Evolutionary conservation across 1,140 invertebrate genomes (phyloP).

Genomic region (Euura lappo): DNA sequence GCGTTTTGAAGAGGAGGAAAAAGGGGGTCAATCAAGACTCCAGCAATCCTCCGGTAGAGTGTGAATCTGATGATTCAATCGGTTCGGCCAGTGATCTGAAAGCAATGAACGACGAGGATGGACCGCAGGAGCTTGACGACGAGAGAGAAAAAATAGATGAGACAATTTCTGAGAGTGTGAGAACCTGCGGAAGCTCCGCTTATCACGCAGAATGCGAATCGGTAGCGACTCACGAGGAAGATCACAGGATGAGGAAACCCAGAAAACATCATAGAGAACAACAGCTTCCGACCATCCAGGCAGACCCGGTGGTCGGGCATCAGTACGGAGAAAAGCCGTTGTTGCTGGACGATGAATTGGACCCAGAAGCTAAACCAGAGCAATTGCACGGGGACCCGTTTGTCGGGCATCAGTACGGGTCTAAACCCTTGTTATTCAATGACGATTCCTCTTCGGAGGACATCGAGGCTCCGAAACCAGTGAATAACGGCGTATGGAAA

Average conservation of each 20-base stretch:
- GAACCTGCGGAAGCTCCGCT: conserved; percentile 72
- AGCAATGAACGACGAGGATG: conserved; percentile 66
- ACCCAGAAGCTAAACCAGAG: conserved; percentile 64
- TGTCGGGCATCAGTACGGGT: conserved; percentile 46
- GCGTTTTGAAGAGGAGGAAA: conserved; percentile 43
- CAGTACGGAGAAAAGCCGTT: conserved; percentile 81
- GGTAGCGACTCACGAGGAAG: conserved; percentile 69
- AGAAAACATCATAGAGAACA: conserved; percentile 25
- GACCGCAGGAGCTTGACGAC: conserved; percentile 57
- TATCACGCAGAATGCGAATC: conserved; percentile 78
- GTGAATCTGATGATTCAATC: conserved; percentile 73
- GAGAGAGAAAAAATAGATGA: conserved; percentile 59
- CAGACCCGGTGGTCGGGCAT: conserved; percentile 70
- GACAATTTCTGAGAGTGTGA: conserved; percentile 71
- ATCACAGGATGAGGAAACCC: conserved; percentile 46
- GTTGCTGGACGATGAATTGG: conserved; percentile 79
- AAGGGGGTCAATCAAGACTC: conserved; percentile 33
- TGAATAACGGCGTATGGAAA: conserved; percentile 48
- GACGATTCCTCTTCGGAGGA: conserved; percentile 45
- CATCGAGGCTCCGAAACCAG: conserved; percentile 19
- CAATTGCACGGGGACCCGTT: conserved; percentile 57
- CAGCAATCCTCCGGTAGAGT: conserved; percentile 33
- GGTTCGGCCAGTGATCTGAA: conserved; percentile 77
- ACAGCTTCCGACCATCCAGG: conserved; percentile 35
- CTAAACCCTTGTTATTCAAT: conserved; percentile 37